Percentiles rank a stretch among this genome's conserved stretches.
Conservation (phyloP, 2,888 invertebrate genomes). For the Ichneumoninae sp. region DNA sequence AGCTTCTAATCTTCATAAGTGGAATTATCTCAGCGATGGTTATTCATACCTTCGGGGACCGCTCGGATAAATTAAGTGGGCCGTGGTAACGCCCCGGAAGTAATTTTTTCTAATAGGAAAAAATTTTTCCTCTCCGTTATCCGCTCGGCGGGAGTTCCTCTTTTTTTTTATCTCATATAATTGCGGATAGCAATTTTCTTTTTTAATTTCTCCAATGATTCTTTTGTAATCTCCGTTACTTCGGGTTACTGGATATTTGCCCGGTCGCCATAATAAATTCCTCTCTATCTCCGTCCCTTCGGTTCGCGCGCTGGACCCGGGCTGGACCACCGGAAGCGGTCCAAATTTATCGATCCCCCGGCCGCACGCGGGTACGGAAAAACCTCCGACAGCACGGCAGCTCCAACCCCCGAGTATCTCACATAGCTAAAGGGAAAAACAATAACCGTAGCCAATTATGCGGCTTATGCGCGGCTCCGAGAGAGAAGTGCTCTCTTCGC, state of each 20-base stretch:
- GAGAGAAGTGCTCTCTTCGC: slow-evolving; percentile 41
- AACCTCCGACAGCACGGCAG: slow-evolving; percentile 8
- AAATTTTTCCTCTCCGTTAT: neutral
- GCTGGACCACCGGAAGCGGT: slow-evolving; percentile 3
- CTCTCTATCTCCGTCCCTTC: neutral
- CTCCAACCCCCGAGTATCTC: neutral
- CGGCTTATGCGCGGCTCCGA: slow-evolving; percentile 44
- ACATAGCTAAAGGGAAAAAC: slow-evolving; percentile 35
- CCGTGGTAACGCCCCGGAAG: neutral
- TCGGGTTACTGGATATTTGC: neutral
- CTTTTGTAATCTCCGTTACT: neutral
- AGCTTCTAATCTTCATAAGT: no score
- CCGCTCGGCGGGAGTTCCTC: neutral
- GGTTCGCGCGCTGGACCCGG: slow-evolving; percentile 5
- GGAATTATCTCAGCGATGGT: neutral
- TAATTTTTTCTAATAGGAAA: slow-evolving; percentile 1
- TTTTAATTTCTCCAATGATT: neutral
- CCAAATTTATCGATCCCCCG: slow-evolving; percentile 42
- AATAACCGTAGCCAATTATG: slow-evolving; percentile 50
- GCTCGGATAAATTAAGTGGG: neutral
- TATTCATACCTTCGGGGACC: neutral
- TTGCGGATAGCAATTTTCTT: slow-evolving; percentile 1
- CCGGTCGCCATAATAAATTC: slow-evolving; percentile 36
- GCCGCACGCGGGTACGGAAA: slow-evolving; percentile 30
- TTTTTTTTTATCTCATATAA: neutral